Evolutionary conservation across 2,797 vertebrate genomes (phyloP).

Genomic region (Acestrorhynchus altus): DNA sequence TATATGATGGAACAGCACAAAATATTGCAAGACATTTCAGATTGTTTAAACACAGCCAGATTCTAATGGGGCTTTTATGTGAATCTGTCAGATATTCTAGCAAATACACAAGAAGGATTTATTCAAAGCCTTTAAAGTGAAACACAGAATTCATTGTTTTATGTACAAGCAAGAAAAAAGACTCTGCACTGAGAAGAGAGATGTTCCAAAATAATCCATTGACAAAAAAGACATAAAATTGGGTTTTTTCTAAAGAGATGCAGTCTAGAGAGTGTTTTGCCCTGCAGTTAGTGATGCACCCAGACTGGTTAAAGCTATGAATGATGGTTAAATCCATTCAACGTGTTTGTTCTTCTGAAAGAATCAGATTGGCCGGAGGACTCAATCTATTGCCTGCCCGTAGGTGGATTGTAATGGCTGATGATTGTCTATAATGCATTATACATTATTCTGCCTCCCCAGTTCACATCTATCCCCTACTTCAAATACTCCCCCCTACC

Average conservation of each 20-base stretch:
- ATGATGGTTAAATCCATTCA: slow-evolving; percentile 62
- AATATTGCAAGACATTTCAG: not conserved
- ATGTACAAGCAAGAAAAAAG: slow-evolving; percentile 38
- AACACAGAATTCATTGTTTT: slow-evolving; percentile 44
- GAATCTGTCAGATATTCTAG: not conserved
- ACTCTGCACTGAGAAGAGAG: slow-evolving; percentile 33
- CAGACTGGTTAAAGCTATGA: slow-evolving; percentile 57
- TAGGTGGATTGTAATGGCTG: slow-evolving; percentile 64
- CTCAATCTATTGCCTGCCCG: slow-evolving; percentile 65
- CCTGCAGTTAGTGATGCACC: slow-evolving; percentile 55
- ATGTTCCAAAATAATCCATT: slow-evolving; percentile 37
- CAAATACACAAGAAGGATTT: not conserved
- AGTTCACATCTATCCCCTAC: slow-evolving; percentile 50
- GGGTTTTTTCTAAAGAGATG: slow-evolving; percentile 52
- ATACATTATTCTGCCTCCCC: slow-evolving; percentile 59
- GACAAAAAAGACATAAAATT: slow-evolving; percentile 44
- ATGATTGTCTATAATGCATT: slow-evolving; percentile 66
- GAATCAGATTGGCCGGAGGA: slow-evolving; percentile 63
- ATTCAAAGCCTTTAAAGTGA: slow-evolving; percentile 12
- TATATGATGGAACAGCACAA: not conserved
- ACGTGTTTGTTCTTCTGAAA: slow-evolving; percentile 64
- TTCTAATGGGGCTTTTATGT: slow-evolving; percentile 22
- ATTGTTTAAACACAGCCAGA: slow-evolving; percentile 9
- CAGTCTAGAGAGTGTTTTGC: slow-evolving; percentile 45
- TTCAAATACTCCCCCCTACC: slow-evolving; percentile 56